Conservation (phyloP, 2,113 vertebrate genomes). For the Triplophysa tibetana region DNA sequence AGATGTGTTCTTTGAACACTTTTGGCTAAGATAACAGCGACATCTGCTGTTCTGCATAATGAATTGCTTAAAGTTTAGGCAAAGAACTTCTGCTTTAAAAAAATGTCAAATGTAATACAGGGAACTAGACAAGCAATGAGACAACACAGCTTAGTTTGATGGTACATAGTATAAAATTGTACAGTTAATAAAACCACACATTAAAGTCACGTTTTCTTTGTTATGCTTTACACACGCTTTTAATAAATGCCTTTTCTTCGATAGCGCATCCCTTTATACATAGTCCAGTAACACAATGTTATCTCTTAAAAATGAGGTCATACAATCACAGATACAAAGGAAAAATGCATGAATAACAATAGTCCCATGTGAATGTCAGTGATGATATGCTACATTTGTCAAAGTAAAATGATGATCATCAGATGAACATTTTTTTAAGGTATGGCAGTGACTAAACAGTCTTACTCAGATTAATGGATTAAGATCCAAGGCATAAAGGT, state of each 20-base stretch:
- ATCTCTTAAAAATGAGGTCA: background rate
- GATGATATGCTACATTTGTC: conserved; percentile 45
- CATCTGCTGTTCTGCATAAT: conserved; percentile 25
- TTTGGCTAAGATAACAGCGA: conserved; percentile 1
- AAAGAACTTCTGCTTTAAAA: too few relatives aligned
- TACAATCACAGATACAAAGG: conserved; percentile 22
- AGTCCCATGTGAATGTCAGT: conserved; percentile 50
- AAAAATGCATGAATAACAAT: conserved; percentile 45
- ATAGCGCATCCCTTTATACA: conserved; percentile 6
- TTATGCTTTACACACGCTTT: conserved; percentile 31
- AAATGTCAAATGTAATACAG: too few relatives aligned
- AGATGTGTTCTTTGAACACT: background rate
- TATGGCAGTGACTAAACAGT: conserved; percentile 17
- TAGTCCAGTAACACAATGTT: conserved; percentile 28
- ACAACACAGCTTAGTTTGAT: conserved; percentile 83
- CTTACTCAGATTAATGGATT: background rate
- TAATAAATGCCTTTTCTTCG: conserved; percentile 12
- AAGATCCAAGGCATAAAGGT: conserved; percentile 33
- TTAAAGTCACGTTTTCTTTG: conserved; percentile 29
- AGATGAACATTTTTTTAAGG: background rate
- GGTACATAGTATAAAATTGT: conserved; percentile 72
- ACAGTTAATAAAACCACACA: conserved; percentile 71
- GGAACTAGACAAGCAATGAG: background rate
- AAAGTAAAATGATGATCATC: conserved; percentile 7
- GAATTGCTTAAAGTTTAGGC: background rate